Conservation (phyloP, 1,140 invertebrate species). For the Pogonus chalceus region DNA sequence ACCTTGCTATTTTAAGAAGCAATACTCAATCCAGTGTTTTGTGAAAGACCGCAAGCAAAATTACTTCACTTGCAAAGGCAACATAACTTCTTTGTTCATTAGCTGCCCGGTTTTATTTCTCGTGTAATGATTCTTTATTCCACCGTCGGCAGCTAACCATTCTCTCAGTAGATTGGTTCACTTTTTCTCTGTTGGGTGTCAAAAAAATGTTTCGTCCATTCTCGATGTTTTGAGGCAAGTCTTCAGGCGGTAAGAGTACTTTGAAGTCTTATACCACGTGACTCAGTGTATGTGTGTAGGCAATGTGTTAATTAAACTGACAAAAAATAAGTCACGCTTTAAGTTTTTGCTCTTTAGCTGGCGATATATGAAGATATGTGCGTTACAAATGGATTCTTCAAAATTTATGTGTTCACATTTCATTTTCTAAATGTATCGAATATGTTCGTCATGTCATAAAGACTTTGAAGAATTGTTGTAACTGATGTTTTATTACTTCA, state of each 20-base stretch:
- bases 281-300: neutral
- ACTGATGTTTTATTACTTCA: too few relatives aligned
- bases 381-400: too few relatives aligned
- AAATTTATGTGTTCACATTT: too few relatives aligned
- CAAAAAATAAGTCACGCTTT: slow-evolving; percentile 7
- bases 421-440: too few relatives aligned
- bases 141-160: neutral
- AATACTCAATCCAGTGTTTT: too few relatives aligned
- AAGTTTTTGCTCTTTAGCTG: neutral
- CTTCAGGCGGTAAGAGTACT: neutral
- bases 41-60: too few relatives aligned
- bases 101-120: neutral
- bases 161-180: neutral
- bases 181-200: neutral
- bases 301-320: slow-evolving; percentile 7
- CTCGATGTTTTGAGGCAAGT: neutral
- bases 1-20: too few relatives aligned
- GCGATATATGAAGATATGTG: neutral
- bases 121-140: neutral
- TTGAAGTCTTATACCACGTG: neutral
- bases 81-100: neutral
- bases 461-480: too few relatives aligned
- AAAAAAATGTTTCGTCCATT: neutral
- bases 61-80: too few relatives aligned
- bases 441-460: too few relatives aligned